phyloP scores from a whole-genome alignment of 1,140 invertebrate genomes.

The Carcinoscorpius rotundicauda region DNA sequence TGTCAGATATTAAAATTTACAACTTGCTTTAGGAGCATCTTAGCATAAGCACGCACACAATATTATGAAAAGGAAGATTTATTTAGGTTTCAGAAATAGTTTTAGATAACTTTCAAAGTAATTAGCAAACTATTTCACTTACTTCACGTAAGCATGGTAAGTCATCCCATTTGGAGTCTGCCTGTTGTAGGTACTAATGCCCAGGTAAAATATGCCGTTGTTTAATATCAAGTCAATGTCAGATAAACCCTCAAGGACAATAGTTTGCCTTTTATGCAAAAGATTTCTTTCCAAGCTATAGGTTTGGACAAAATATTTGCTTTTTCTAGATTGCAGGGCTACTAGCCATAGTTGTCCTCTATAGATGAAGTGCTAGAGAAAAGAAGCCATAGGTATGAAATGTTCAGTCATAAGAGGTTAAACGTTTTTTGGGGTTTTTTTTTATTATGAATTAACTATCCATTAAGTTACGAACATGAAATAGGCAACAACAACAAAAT shows the following conservation, averaged over 20 bases:
- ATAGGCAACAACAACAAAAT: too few species aligned
- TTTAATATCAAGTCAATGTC: conserved; percentile 6
- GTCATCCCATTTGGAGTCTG: neutral
- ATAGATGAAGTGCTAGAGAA: conserved; percentile 5
- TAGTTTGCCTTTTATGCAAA: conserved; percentile 3
- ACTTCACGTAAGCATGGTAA: conserved; percentile 3
- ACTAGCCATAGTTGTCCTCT: conserved; percentile 13
- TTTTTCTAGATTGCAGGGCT: neutral
- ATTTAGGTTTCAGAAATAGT: too few species aligned
- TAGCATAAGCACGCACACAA: neutral
- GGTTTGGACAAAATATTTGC: neutral
- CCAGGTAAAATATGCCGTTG: conserved; percentile 8
- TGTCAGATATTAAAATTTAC: conserved; percentile 3
- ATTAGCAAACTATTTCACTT: neutral
- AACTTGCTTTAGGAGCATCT: neutral
- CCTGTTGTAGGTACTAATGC: neutral
- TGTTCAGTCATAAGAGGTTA: too few species aligned
- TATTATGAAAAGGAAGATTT: neutral
- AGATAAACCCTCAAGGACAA: conserved; percentile 4
- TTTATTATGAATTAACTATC: too few species aligned
- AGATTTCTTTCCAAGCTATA: neutral
- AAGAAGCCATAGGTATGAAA: neutral
- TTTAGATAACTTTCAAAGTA: too few species aligned
- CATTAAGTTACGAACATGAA: too few species aligned
- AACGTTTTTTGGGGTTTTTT: too few species aligned